Evolutionary conservation across 1,140 invertebrate genomes (phyloP).

Genomic region (Tetramorium simillimum): DNA sequence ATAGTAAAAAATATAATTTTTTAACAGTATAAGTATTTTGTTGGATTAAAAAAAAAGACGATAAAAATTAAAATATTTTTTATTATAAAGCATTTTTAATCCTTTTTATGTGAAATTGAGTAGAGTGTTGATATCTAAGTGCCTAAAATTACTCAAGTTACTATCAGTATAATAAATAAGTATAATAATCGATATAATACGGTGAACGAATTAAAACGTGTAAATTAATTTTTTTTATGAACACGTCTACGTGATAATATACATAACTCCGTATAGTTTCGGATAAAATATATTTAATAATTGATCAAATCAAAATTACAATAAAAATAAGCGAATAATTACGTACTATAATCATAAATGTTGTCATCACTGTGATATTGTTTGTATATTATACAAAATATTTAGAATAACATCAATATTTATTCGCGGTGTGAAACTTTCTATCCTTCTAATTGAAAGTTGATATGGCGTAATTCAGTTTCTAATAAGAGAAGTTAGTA

Average conservation of each 20-base stretch:
- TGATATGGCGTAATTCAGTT: constrained; percentile 38
- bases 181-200: background rate
- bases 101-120: background rate
- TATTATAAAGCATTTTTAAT: background rate
- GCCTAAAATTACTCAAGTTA: constrained; percentile 55
- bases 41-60: background rate
- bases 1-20: background rate
- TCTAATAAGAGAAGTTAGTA: constrained; percentile 62
- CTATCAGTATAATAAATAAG: constrained; percentile 24
- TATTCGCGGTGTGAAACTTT: background rate
- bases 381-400: constrained; percentile 63
- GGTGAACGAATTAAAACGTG: background rate
- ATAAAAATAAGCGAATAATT: constrained; percentile 28
- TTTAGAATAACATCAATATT: constrained; percentile 44
- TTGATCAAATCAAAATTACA: constrained; percentile 13
- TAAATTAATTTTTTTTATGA: constrained; percentile 52
- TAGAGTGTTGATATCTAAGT: constrained; percentile 33
- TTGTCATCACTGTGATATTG: constrained; percentile 72
- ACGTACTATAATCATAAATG: constrained; percentile 61
- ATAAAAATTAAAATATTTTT: background rate
- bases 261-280: constrained; percentile 40
- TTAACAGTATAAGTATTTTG: background rate
- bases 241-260: constrained; percentile 16
- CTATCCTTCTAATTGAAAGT: constrained; percentile 22
- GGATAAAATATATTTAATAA: constrained; percentile 49